phyloP scores from a whole-genome alignment of 2,888 invertebrate species.

The Acronicta aceris region DNA sequence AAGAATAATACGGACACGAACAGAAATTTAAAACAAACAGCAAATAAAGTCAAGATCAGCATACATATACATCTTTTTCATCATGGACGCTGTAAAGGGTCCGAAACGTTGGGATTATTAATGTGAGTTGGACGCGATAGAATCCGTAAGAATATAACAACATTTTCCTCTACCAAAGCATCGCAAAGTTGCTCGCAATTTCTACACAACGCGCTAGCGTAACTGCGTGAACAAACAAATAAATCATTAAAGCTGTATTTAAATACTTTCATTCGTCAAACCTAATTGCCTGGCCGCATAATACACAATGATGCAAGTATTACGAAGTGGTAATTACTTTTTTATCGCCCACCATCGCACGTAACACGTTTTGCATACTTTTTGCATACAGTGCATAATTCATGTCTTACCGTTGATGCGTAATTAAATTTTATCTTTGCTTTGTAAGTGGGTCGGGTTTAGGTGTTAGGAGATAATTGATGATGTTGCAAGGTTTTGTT shows the following conservation, averaged over 20 bases:
- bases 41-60: too few species aligned
- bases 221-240: conserved; percentile 11
- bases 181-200: neutral
- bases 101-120: too few species aligned
- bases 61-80: neutral
- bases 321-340: conserved; percentile 49
- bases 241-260: conserved; percentile 18
- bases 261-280: conserved; percentile 54
- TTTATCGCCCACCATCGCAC: conserved; percentile 51
- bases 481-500: conserved; percentile 1
- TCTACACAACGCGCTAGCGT: neutral
- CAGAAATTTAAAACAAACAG: too few species aligned
- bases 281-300: conserved; percentile 45
- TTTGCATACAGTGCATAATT: conserved; percentile 51
- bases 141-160: neutral
- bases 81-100: too few species aligned
- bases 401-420: conserved; percentile 30
- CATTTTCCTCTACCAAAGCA: too few species aligned
- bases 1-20: too few species aligned
- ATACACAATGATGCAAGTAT: conserved; percentile 44
- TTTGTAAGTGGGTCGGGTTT: conserved; percentile 37
- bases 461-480: conserved; percentile 1
- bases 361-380: conserved; percentile 53
- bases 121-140: too few species aligned
- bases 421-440: conserved; percentile 38